A percentile compares a stretch with the other conserved stretches of the same genome.
Conservation (phyloP, 2,113 vertebrate genomes). For the Zapus hudsonius region DNA sequence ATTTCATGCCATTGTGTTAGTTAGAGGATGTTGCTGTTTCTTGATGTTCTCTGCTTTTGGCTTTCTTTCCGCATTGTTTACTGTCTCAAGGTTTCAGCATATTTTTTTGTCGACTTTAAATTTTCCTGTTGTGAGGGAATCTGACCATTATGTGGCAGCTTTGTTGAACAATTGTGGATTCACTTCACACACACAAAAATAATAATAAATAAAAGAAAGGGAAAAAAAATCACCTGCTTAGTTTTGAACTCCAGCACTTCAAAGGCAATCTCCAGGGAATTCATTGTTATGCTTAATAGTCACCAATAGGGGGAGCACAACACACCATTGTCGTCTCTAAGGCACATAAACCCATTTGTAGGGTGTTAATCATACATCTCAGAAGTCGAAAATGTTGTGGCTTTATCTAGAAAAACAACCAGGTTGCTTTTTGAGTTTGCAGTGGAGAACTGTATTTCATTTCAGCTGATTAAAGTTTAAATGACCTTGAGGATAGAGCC, state of each 20-base stretch:
- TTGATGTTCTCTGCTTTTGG: conserved; percentile 75
- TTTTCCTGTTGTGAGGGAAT: conserved; percentile 77
- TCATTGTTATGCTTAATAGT: conserved; percentile 76
- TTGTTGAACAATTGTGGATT: conserved; percentile 60
- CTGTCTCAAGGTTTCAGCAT: conserved; percentile 69
- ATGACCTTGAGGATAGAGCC: not conserved
- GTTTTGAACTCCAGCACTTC: conserved; percentile 59
- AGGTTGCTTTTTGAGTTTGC: conserved; percentile 46
- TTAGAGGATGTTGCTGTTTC: conserved; percentile 78
- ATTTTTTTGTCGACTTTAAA: conserved; percentile 54
- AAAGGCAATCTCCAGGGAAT: conserved; percentile 67
- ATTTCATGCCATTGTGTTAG: conserved; percentile 78
- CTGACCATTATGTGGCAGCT: conserved; percentile 43
- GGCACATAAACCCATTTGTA: conserved; percentile 1
- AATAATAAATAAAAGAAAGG: not conserved
- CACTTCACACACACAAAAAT: conserved; percentile 20
- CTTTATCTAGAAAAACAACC: conserved; percentile 57
- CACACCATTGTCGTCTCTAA: conserved; percentile 40
- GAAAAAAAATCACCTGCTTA: conserved; percentile 36
- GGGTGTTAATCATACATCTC: not conserved
- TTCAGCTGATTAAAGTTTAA: conserved; percentile 48
- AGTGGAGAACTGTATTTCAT: conserved; percentile 37
- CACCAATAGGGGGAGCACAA: conserved; percentile 85
- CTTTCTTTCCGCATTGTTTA: conserved; percentile 76
- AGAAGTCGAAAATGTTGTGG: not conserved